Base-by-base conservation (phyloP, 2,888 invertebrate species). In the Exocentrus adspersus region DNA sequence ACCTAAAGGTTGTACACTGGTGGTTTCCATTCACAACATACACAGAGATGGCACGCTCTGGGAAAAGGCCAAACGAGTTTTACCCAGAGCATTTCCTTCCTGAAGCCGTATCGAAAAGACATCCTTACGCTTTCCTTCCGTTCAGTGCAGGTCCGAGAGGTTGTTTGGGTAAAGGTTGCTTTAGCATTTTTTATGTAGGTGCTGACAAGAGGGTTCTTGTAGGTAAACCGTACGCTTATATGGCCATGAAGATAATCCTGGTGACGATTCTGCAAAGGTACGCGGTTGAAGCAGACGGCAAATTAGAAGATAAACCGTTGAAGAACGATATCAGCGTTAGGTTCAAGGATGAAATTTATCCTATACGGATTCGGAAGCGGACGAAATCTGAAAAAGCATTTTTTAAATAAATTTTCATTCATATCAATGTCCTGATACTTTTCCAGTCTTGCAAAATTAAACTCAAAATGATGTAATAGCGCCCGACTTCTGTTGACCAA, bases 21-120 rank as follows among this genome's bases (percentile, higher is more conserved):
- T 72, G 6, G 62, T 80, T 4, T 71, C 77, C n/a, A 76, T 78
- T 42, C 75, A 72, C 57, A 72, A 69, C 51, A 64, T 80, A 2
- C 80, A 80, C 48, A 70, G 76, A 51, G 72, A 77, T 72, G 65
- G 72, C 10, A 54, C 56, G 16, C 68, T 73, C 50, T 80, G 80
- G 80, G 70, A 75, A 48, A 75, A 76, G n/a, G 24, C 80, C 79
- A 0, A 59, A 76, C 7, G 71, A 79, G 62, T 80, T 80, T 60
- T 70, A 80, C 67, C 80, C 80, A 1, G 78, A 80, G 41, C 79
- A 80, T 72, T 80, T 80, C 69, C 53, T 76, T n/a, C 78, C 78
- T 1, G 79, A 78, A 65, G 60, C 50, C 4, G 75, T 71, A 4
- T 53, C 59, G 12, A 70, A 72, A 37, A 69, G 80, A 30, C 75